phyloP scores from a whole-genome alignment of 2,113 vertebrate genomes.

The Rhabdomys dilectus region DNA sequence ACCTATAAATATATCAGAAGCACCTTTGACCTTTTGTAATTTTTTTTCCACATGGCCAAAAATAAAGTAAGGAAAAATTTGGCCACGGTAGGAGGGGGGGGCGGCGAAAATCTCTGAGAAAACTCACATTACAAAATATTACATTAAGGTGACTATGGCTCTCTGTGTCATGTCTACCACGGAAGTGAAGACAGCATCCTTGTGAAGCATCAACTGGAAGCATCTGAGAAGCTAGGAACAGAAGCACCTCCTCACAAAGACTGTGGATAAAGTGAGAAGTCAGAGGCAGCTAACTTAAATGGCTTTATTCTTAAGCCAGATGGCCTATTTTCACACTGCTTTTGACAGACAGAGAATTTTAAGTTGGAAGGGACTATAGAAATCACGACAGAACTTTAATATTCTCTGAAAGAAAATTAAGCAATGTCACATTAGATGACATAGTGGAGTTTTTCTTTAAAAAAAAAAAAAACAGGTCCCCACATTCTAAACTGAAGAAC shows the following conservation, averaged over 20 bases:
- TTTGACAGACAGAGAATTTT: slow-evolving; percentile 36
- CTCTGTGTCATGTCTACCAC: not conserved
- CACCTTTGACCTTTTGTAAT: not conserved
- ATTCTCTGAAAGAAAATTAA: slow-evolving; percentile 19
- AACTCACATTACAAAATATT: not conserved
- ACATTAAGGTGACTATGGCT: not conserved
- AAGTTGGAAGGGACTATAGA: not conserved
- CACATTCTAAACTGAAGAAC: slow-evolving; percentile 49
- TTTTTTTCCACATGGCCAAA: slow-evolving; percentile 20
- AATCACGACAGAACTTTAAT: not conserved
- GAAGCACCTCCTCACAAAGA: not conserved
- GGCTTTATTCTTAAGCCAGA: not conserved
- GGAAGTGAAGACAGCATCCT: not conserved
- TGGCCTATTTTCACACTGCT: not conserved
- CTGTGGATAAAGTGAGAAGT: not conserved
- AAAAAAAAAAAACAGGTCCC: slow-evolving; percentile 53
- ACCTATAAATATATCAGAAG: slow-evolving; percentile 8
- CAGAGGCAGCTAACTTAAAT: not conserved
- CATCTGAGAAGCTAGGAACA: not conserved
- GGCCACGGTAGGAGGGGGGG: not conserved
- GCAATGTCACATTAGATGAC: not conserved
- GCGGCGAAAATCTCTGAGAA: not conserved
- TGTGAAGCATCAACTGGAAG: not conserved
- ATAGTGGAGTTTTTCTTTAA: not conserved
- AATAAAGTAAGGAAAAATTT: not conserved